Evolutionary conservation across 2,888 invertebrate species (phyloP), one percentile per base, ranked within the genome.

Genomic region (Penaeus monodon): DNA sequence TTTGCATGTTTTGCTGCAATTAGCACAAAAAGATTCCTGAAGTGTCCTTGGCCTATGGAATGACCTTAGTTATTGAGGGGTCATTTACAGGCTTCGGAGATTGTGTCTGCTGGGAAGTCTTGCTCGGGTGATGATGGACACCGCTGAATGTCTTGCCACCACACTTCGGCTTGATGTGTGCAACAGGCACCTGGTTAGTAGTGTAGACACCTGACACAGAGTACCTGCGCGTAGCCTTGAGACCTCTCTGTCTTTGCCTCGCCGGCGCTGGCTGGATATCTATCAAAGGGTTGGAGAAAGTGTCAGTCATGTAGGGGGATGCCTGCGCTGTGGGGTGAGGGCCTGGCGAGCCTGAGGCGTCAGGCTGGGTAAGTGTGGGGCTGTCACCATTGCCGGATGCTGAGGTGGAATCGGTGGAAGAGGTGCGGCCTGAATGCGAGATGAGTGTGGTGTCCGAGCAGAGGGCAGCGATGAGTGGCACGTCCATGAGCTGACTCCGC

Each of bases 391-490:
- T 70, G 86, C 68, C 66, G 73, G 88, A 81, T 64, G 84, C 63
- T 84, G 88, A 65, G 73, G 79, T 44, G 80, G 88, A 64, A 66
- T 80, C 80, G 78, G 80, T 73, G 81, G 88, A 80, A 44, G 88
- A 68, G 79, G 86, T 79, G 49, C 80, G 84, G 76, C 76, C 64
- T 64, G 82, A 44, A 80, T 86, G 85, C 63, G 84, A 65, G 81
- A 86, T 64, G 86, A 98, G 94, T 88, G 97, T 96, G 88, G 96
- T 95, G 93, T 98, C 98, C 92, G 98, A 98, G 93, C 97, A 98
- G 91, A 98, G 94, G 24, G 98, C 98, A 88, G 97, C 96, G 92
- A 98, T 97, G 89, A 98, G 94, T 33, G 98, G 98, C 92, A 98
- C 94, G 93, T 97, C 97, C 91, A 97, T 94, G 92, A 97, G 96